Base-by-base conservation (phyloP, 2,797 vertebrate species). In the Sphaeramia orbicularis region DNA sequence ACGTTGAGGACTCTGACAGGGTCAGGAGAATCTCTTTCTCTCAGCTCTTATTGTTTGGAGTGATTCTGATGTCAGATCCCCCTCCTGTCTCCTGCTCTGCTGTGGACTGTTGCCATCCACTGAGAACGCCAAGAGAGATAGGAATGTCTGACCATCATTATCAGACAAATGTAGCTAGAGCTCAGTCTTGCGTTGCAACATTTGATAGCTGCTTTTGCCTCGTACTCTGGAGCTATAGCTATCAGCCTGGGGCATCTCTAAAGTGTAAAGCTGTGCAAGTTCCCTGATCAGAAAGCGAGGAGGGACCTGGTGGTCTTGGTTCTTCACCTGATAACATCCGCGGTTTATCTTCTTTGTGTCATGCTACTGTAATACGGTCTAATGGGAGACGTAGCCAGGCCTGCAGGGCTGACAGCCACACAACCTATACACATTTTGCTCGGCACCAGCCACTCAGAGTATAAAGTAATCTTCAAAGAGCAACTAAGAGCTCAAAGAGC, bases 261-360 rank as follows among this genome's bases (percentile, higher is more conserved):
- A 70, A 61, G 71, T 80, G 72, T 68, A 47, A 53, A 69, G 55
- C 66, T 69, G 63, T 65, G 80, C 74, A 73, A 74, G 71, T 81
- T 71, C 73, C 72, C 68, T 58, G 77, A 87, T 86, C 84, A 66
- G 50, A 77, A 76, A 86, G 86, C 65, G 66, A 66, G 75, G 48
- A 30, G 74, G 81, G 76, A 44, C 38, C 41, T 13, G 52, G 42
- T 32, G 54, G 76, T 53, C 61, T 56, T 61, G 65, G 71, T 77
- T 86, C 59, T 85, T 80, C 80, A 83, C 78, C 71, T 71, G 86
- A 93, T 92, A 86, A 78, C 75, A 89, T 63, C 56, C 0, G 54
- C 74, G 81, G 90, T 91, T 91, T 79, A 88, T 92, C 88, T 90
- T 68, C 71, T 80, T 74, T 83, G 53, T 88, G 88, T 78, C 88